Base-by-base conservation (phyloP, 30 jellyfish, hydroid and myxozoan species). In the Sanderia malayensis region DNA sequence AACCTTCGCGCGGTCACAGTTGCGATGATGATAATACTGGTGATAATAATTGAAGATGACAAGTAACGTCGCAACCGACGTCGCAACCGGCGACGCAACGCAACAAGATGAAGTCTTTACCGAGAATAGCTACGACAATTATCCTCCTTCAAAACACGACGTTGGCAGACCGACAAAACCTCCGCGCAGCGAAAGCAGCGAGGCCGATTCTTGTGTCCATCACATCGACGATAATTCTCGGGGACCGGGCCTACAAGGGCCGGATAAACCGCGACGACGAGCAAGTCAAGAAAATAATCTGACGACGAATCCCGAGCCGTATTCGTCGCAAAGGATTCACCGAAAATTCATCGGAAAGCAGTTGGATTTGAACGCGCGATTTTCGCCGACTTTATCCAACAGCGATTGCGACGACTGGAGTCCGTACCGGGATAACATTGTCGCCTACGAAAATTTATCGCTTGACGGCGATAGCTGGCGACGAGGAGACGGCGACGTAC, bases 131-230 rank as follows among this genome's bases (percentile, higher is more conserved):
- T 89, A 82, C 71, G 82, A 67, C 32, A 89, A 82, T 60, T 89
- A 47, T 37, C 97, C 97, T 1, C 85, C 82, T 23, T 82, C 97
- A 24, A 81, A 82, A 65, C 30, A 25, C 0, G 58, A 65, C 18
- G 21, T 61, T 23, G 84, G 57, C 41, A 74, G 75, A 26, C 97
- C 97, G 4, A 19, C 57, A 47, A 89, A 89, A 28, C 97, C 97
- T 1, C 87, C 76, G 31, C 92, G 95, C n/a, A 64, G 88, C 46
- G 80, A 61, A 45, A 74, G 91, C 67, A 80, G 70, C 67, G 95
- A 68, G 44, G 49, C 57, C 47, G 79, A 73, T 0, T 13, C 49
- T 41, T 8, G 55, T 8, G 11, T 15, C 15, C 8, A 41, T 15
- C 8, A 41, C 8, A 41, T 8, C 15, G 8, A 6, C 15, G 64